phyloP scores from a whole-genome alignment of 1,140 invertebrate genomes.

The Holotrichia oblita region DNA sequence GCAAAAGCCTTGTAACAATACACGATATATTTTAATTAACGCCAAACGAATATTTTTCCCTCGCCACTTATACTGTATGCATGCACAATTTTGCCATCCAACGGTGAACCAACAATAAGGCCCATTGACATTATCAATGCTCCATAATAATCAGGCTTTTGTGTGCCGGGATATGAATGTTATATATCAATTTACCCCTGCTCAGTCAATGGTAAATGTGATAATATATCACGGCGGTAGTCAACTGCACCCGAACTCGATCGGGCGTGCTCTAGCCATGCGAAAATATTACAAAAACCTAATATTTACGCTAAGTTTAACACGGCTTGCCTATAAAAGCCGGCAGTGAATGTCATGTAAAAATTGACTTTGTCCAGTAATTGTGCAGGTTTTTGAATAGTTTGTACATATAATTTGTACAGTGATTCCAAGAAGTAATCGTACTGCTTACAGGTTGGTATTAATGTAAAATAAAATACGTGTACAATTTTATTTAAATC shows the following conservation, averaged over 20 bases:
- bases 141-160: constrained; percentile 51
- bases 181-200: constrained; percentile 53
- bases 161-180: constrained; percentile 50
- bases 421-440: too few relatives aligned
- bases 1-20: background rate
- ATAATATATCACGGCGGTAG: constrained; percentile 51
- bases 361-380: background rate
- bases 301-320: constrained; percentile 44
- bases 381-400: background rate
- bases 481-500: too few relatives aligned
- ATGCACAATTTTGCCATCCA: background rate
- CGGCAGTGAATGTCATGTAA: background rate
- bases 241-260: constrained; percentile 44
- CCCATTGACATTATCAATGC: constrained; percentile 36
- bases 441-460: too few relatives aligned
- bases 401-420: background rate
- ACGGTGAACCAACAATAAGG: constrained; percentile 13
- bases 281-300: constrained; percentile 42
- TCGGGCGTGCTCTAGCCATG: constrained; percentile 40
- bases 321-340: constrained; percentile 22
- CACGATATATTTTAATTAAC: constrained; percentile 7
- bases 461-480: too few relatives aligned
- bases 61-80: constrained; percentile 6
- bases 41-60: constrained; percentile 2
- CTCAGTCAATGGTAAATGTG: constrained; percentile 51